A percentile compares a stretch with the other conserved stretches of the same genome.
Evolutionary conservation across 2,888 invertebrate genomes (phyloP).

Genomic region (Mantis religiosa): DNA sequence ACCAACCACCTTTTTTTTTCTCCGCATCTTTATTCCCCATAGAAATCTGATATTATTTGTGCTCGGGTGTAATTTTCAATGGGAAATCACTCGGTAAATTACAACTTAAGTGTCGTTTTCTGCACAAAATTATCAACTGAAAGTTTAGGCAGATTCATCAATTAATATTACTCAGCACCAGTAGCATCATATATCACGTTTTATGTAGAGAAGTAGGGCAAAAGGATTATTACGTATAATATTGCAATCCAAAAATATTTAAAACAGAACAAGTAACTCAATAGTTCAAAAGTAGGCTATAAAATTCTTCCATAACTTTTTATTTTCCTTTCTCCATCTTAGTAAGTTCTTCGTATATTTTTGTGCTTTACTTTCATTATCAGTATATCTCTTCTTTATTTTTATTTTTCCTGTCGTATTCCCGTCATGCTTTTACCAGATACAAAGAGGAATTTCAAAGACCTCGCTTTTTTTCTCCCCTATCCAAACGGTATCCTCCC

Average conservation of each 20-base stretch:
- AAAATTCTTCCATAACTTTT: background rate
- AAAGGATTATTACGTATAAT: no score
- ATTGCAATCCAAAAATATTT: background rate
- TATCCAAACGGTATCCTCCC: background rate
- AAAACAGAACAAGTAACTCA: background rate
- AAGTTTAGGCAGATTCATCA: no score
- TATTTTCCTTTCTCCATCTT: background rate
- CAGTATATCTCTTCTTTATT: background rate
- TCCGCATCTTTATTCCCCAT: no score
- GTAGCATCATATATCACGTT: no score
- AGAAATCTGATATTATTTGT: no score
- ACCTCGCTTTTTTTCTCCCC: background rate
- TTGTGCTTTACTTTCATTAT: background rate
- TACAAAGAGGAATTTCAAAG: background rate
- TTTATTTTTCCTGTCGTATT: background rate
- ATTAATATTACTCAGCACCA: no score
- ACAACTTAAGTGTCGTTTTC: no score
- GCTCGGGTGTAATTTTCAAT: no score
- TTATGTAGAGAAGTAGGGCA: no score
- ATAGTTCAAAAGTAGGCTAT: background rate
- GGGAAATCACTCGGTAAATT: no score
- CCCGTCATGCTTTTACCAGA: background rate
- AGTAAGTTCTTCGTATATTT: background rate
- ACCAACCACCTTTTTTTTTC: no score
- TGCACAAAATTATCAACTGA: no score